A percentile compares a stretch with the other conserved stretches of the same genome.
These are phyloP conservation scores for Tillus elongatus DNA, from an alignment of 2,888 invertebrate species.

Conservation along the genomic window DNA sequence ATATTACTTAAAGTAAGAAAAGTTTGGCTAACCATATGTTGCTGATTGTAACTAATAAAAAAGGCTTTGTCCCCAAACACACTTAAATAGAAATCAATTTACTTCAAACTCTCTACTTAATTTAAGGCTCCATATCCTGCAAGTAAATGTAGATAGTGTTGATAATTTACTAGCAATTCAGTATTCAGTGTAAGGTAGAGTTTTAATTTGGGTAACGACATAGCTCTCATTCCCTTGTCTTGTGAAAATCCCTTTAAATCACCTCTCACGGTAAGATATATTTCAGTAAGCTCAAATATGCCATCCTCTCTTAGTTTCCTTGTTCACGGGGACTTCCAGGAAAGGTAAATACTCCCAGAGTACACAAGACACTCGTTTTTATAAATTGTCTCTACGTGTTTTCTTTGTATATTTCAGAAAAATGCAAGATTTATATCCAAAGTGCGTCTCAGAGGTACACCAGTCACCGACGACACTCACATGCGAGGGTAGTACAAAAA, in stretches of 20 bases:
- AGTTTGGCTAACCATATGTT: too few relatives aligned
- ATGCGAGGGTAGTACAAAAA: not conserved
- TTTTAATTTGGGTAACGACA: conserved; percentile 1
- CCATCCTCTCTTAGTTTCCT: not conserved
- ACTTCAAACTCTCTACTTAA: too few relatives aligned
- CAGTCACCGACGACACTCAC: too few relatives aligned
- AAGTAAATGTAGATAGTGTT: too few relatives aligned
- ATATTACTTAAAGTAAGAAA: too few relatives aligned
- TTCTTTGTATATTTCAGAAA: conserved; percentile 14
- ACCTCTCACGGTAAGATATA: conserved; percentile 1
- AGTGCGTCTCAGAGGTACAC: conserved; percentile 4
- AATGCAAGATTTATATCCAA: conserved; percentile 9
- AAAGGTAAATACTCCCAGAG: conserved; percentile 14
- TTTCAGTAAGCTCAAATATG: conserved; percentile 3
- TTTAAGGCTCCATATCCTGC: too few relatives aligned
- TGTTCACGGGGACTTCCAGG: conserved; percentile 8
- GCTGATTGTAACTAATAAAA: too few relatives aligned
- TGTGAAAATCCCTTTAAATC: conserved; percentile 1
- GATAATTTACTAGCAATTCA: conserved; percentile 3
- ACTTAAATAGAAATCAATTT: too few relatives aligned
- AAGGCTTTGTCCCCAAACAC: too few relatives aligned
- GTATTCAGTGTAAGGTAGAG: conserved; percentile 4
- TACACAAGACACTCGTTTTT: conserved; percentile 10
- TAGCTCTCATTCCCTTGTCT: conserved; percentile 3
- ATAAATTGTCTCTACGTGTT: conserved; percentile 17